Percentiles rank a stretch among this genome's conserved stretches.
Evolutionary conservation across 2,113 vertebrate genomes (phyloP).

Genomic region (Sinosuthora webbiana): DNA sequence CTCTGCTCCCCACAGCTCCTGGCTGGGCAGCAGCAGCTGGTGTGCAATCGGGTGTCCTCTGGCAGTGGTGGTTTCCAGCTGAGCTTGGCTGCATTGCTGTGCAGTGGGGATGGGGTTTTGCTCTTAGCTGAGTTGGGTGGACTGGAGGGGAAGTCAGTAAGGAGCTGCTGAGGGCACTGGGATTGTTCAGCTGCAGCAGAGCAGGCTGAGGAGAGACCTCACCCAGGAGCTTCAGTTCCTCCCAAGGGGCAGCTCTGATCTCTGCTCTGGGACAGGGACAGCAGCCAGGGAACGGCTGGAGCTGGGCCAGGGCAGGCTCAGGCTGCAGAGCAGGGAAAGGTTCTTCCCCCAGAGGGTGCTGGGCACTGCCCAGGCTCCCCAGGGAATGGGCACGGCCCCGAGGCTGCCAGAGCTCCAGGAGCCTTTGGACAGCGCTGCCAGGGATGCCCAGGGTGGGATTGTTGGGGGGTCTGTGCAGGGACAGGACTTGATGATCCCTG

Average conservation of each 20-base stretch:
- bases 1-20: not conserved
- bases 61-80: not conserved
- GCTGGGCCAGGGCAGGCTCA: not conserved
- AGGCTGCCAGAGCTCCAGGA: not conserved
- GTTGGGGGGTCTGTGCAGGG: not conserved
- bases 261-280: not conserved
- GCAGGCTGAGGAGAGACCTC: not conserved
- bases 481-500: fast-evolving
- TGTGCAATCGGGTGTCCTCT: not conserved
- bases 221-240: not conserved
- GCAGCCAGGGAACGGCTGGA: fast-evolving
- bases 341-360: not conserved
- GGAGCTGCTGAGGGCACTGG: not conserved
- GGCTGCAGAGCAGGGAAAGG: not conserved
- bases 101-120: not conserved
- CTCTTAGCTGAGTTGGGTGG: not conserved
- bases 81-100: not conserved
- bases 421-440: not conserved
- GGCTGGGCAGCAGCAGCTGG: not conserved
- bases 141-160: not conserved
- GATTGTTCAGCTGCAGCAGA: not conserved
- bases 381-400: not conserved
- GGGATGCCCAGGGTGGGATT: not conserved
- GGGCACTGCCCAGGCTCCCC: not conserved
- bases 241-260: fast-evolving